phyloP scores from a whole-genome alignment of 2,113 vertebrate species.

The human (Homo sapiens) region GRCh38 chr2:68778001-68778500 shows the following conservation, averaged over 20 bases:
- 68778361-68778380: neutral
- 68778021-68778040: neutral
- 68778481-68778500: neutral
- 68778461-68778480: neutral
- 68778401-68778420: neutral
- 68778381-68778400: neutral
- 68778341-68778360: neutral
- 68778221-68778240: neutral
- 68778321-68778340: neutral
- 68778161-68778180: neutral
- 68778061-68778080: neutral
- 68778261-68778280: neutral
- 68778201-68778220: neutral
- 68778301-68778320: neutral
- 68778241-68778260: neutral
- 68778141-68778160: neutral
- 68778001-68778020: neutral
- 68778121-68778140: conserved; percentile 1
- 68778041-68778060: neutral
- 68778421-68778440: neutral
- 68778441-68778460: neutral
- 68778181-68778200: neutral
- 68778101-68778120: neutral
- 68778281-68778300: neutral
- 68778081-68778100: conserved; percentile 8